phyloP scores from a whole-genome alignment of 2,797 vertebrate genomes.

The Agapornis canus region DNA sequence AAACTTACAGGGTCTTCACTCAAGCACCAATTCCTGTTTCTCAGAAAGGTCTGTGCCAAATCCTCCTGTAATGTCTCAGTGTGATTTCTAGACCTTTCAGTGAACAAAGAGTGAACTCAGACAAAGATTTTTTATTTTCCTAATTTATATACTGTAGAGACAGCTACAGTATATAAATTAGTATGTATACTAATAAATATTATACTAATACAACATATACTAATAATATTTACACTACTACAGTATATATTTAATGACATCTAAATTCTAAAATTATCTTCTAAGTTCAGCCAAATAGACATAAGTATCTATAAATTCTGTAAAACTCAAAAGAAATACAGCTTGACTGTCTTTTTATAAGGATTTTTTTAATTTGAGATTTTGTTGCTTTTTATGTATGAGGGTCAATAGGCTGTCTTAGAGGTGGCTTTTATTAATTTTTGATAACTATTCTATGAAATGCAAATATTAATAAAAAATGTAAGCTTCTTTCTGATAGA shows the following conservation, averaged over 20 bases:
- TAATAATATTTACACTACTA: neutral
- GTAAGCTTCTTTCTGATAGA: neutral
- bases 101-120: neutral
- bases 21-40: neutral
- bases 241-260: neutral
- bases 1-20: neutral
- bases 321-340: neutral
- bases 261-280: neutral
- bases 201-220: neutral
- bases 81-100: neutral
- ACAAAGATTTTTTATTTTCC: neutral
- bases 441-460: neutral
- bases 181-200: neutral
- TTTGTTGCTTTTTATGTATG: neutral
- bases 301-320: neutral
- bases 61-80: neutral
- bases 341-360: neutral
- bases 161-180: neutral
- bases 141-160: neutral
- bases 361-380: rapidly evolving
- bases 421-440: neutral
- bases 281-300: neutral
- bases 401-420: neutral
- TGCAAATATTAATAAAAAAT: neutral
- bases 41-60: neutral